Evolutionary conservation across 2,888 invertebrate genomes (phyloP), one percentile per base, ranked within the genome.

Genomic region (Scaptomyza caliginosa): DNA sequence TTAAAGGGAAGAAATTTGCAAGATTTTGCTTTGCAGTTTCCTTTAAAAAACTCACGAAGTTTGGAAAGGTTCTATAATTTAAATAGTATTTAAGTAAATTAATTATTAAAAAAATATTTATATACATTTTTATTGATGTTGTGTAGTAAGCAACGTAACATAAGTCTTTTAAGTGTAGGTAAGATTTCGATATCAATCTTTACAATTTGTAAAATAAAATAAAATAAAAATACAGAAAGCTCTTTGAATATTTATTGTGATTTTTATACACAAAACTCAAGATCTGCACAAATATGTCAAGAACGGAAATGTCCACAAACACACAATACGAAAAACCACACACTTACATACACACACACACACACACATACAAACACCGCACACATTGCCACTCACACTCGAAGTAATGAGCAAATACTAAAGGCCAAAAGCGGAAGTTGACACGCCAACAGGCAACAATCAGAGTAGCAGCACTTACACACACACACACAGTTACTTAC

Each of bases 331-430:
- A 34, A 43, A 16, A 45, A 40, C 36, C 34, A 52, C 39, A 66
- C 34, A 52, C 23, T 28, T 8, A 21, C 30, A 34, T 16, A 40
- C 36, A 34, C 23, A 43, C 24, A 43, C 16, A 17, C 13, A 17
- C 17, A 13, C 28, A 28, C 34, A 24, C 24, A 39, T 42, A 13
- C 28, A 28, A 26, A 24, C 24, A 39, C 24, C 13, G 8, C 24
- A 50, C 39, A 59, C 19, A n/a, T 5, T 6, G 10, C 16, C 3
- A 28, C 32, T 23, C 36, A 34, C 55, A 45, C 68, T 77, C 48
- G 28, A 67, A 43, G 67, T 80, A 80, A 86, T 70, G 70, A 65
- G 81, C 70, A 84, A 80, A 86, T 70, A 81, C 38, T 38, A 45
- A 65, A 45, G 26, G 46, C 55, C 43, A 23, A 39, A 54, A 68